Percentiles rank a stretch among this genome's conserved stretches.
These are phyloP conservation scores for Gobiocypris rarus DNA, from an alignment of 2,113 vertebrate species.

Conservation along the genomic window DNA sequence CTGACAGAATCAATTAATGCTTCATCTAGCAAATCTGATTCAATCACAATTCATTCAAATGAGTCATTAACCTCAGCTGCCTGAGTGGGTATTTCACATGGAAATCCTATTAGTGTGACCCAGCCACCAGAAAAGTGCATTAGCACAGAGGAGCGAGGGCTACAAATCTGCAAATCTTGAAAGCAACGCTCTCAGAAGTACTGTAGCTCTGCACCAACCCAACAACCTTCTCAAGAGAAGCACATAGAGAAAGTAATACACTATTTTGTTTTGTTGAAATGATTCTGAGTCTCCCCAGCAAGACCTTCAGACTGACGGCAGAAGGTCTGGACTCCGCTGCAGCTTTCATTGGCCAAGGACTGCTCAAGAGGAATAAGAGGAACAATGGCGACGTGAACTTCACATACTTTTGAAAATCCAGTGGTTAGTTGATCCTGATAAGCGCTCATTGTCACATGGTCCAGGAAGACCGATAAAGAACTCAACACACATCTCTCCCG, in stretches of 20 bases:
- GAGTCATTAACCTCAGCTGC: conserved; percentile 48
- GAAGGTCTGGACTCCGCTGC: too few species aligned
- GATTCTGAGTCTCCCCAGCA: background rate
- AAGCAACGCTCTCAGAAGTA: background rate
- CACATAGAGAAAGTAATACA: background rate
- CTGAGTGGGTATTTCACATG: conserved; percentile 29
- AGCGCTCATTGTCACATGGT: too few species aligned
- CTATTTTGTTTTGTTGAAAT: background rate
- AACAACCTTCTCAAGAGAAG: conserved; percentile 6
- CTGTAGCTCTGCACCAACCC: conserved; percentile 1
- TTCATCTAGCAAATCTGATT: conserved; percentile 51
- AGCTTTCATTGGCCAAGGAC: too few species aligned
- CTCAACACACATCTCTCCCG: too few species aligned
- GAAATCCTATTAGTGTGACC: conserved; percentile 40
- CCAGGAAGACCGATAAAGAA: too few species aligned
- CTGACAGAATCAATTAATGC: conserved; percentile 55
- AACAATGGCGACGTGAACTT: too few species aligned
- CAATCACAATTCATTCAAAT: conserved; percentile 52
- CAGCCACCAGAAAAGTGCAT: conserved; percentile 35
- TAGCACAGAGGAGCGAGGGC: conserved; percentile 18
- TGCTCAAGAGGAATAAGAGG: too few species aligned
- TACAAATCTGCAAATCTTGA: conserved; percentile 20
- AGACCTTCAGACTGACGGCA: too few species aligned
- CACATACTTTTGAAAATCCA: too few species aligned
- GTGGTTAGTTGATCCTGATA: too few species aligned